Base-by-base conservation (phyloP, 2,113 vertebrate species). In the Callipepla californica region DNA sequence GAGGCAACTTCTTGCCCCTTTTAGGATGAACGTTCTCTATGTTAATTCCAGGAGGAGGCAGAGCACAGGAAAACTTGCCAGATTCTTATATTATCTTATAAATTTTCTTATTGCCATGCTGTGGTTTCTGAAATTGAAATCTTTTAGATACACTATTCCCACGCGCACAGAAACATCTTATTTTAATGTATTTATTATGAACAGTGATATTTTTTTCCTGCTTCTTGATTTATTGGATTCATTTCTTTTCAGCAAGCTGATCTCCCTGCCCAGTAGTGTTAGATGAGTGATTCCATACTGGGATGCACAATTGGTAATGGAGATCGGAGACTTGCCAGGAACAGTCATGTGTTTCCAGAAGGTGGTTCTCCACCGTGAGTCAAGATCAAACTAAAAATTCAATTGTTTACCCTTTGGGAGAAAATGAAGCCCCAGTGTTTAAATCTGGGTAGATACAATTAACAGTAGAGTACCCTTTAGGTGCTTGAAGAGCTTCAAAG, bases 81-180 rank as follows among this genome's bases (percentile, higher is more conserved):
- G 44, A 81, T 67, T 48, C 47, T 89, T 86, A 65, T 47, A 44
- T 87, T 53, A 61, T 84, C 34, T 87, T 87, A 47, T 80, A 94
- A 85, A 68, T 59, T 65, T 38, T 75, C 45, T 68, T 63, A 3
- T 88, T 93, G 66, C 69, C 6, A 12, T 70, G 92, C 25, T 81
- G 21, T 32, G 17, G 16, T 62, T 93, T 94, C 80, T 70, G 40
- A 92, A 74, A 70, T 47, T 78, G 69, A 89, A 86, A 65, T 84
- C 74, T 42, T 78, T 92, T 84, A 81, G 66, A 59, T 55, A 26
- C 9, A 4, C 17, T 84, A 44, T 65, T 84, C 51, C 67, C 61
- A 81, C 83, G 23, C 1, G 3, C 80, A 34, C n/a, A 59, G 26
- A 38, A 92, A 61, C 3, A 30, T 50, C 21, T 48, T 74, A 61